Evolutionary conservation across 1,140 invertebrate genomes (phyloP).

Genomic region (Aphaenogaster ashmeadi): DNA sequence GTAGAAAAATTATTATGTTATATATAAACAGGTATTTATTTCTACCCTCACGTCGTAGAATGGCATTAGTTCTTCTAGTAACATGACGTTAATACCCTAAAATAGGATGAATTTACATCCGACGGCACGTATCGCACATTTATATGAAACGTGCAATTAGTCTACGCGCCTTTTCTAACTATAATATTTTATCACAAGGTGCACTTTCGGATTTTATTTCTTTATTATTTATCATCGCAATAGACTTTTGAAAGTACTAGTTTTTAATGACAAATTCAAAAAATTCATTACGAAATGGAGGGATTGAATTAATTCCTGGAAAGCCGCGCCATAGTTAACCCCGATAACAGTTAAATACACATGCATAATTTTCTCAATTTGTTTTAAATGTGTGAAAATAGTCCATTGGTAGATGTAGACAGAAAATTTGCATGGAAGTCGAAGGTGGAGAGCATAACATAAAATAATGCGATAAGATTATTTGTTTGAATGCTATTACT

Average conservation of each 20-base stretch:
- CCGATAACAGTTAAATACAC: neutral
- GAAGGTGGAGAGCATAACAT: neutral
- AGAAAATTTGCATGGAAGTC: slow-evolving; percentile 16
- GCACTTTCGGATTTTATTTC: neutral
- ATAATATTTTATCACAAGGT: neutral
- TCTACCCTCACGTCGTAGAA: slow-evolving; percentile 19
- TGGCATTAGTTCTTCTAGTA: slow-evolving; percentile 19
- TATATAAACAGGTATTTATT: neutral
- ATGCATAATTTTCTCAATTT: neutral
- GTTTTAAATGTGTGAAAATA: slow-evolving; percentile 10
- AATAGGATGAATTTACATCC: slow-evolving; percentile 19
- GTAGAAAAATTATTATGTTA: slow-evolving; percentile 25
- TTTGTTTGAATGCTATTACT: neutral
- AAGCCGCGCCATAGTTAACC: neutral
- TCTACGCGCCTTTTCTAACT: neutral
- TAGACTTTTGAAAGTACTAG: neutral
- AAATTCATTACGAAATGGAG: neutral
- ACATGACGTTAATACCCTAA: slow-evolving; percentile 19
- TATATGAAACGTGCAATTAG: slow-evolving; percentile 12
- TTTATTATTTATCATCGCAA: neutral
- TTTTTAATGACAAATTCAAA: slow-evolving; percentile 6
- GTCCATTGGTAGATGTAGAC: slow-evolving; percentile 21
- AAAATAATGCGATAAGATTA: slow-evolving; percentile 27
- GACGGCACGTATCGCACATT: neutral
- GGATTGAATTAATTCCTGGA: slow-evolving; percentile 27